A percentile compares a stretch with the other conserved stretches of the same genome.
phyloP scores from a whole-genome alignment of 2,888 invertebrate species.

The Drosophila anomelani region DNA sequence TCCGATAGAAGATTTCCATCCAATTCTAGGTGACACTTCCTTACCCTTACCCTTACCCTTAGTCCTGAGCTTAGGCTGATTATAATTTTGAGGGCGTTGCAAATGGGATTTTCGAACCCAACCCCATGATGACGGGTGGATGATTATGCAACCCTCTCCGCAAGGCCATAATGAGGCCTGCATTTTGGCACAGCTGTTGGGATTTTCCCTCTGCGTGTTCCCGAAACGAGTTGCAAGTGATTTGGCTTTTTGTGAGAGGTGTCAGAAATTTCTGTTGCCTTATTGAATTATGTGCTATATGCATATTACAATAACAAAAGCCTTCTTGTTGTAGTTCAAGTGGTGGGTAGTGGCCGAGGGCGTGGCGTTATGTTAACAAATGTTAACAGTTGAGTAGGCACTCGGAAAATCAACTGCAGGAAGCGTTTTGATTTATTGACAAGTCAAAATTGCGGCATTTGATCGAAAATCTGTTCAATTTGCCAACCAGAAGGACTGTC shows the following conservation, averaged over 20 bases:
- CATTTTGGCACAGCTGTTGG: constrained; percentile 60
- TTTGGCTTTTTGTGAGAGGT: constrained; percentile 53
- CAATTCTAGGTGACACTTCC: neutral
- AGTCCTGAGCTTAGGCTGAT: constrained; percentile 29
- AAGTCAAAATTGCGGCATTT: constrained; percentile 11
- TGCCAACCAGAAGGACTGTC: neutral
- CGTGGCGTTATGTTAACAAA: constrained; percentile 34
- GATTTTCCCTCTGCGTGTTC: constrained; percentile 43
- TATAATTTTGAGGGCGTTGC: constrained; percentile 47
- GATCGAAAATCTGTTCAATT: constrained; percentile 30
- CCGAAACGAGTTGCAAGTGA: constrained; percentile 37
- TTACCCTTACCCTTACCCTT: neutral
- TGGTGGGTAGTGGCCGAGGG: constrained; percentile 40
- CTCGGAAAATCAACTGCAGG: constrained; percentile 35
- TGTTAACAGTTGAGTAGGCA: constrained; percentile 47
- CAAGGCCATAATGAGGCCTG: constrained; percentile 52
- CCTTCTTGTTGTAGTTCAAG: constrained; percentile 33
- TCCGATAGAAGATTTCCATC: too few relatives aligned
- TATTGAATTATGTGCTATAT: constrained; percentile 70
- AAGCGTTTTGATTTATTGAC: constrained; percentile 57
- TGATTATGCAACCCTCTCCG: constrained; percentile 61
- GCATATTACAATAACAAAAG: constrained; percentile 53
- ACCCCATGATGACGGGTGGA: constrained; percentile 29
- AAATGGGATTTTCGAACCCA: constrained; percentile 33
- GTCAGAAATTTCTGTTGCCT: constrained; percentile 70